Evolutionary conservation across 2,113 vertebrate species (phyloP).

Genomic region (Pomatorhinus ruficollis): DNA sequence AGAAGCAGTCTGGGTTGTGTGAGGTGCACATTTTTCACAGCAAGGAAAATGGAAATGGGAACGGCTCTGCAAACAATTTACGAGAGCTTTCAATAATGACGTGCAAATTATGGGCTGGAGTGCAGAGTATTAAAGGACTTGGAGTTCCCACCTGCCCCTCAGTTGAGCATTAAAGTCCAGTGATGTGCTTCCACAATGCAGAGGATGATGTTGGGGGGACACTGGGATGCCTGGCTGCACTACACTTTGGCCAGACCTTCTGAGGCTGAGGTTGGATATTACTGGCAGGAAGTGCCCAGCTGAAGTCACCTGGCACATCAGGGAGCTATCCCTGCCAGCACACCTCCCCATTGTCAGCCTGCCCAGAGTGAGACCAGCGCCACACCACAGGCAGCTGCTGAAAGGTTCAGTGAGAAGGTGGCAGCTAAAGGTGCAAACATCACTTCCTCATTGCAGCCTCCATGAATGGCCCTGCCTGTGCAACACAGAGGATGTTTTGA

Average conservation of each 20-base stretch:
- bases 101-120: not conserved
- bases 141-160: not conserved
- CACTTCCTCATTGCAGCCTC: slow-evolving; percentile 17
- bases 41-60: slow-evolving; percentile 7
- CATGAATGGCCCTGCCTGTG: not conserved
- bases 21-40: not conserved
- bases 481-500: slow-evolving; percentile 54
- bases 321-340: not conserved
- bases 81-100: not conserved
- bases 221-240: not conserved
- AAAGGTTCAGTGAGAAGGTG: not conserved
- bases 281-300: not conserved
- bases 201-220: accelerated
- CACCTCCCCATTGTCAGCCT: not conserved
- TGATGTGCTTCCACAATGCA: not conserved
- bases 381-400: not conserved
- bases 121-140: not conserved
- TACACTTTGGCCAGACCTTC: not conserved
- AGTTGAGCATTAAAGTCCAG: not conserved
- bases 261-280: not conserved
- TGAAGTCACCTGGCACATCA: not conserved
- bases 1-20: not conserved
- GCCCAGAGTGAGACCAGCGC: not conserved
- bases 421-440: slow-evolving; percentile 11
- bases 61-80: not conserved